Evolutionary conservation across 1,140 invertebrate genomes (phyloP).

Genomic region (Drosophila ercepeae): DNA sequence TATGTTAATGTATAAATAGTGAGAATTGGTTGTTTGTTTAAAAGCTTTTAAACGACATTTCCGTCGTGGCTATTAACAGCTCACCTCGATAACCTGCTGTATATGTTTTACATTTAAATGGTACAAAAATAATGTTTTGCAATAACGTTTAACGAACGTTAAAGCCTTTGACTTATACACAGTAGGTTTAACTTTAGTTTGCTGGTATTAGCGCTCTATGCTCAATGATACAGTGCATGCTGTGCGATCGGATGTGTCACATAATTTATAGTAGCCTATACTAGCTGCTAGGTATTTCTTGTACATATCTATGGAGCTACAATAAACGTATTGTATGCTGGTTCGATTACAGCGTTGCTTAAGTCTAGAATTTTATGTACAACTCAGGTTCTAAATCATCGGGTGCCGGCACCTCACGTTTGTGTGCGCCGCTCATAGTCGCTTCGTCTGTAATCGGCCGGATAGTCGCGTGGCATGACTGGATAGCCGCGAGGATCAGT

Average conservation of each 20-base stretch:
- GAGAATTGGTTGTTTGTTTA: conserved; percentile 69
- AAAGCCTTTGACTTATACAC: conserved; percentile 67
- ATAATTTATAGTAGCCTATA: conserved; percentile 59
- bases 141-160: conserved; percentile 37
- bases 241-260: conserved; percentile 43
- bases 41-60: conserved; percentile 69
- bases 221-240: conserved; percentile 23
- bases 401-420: conserved; percentile 45
- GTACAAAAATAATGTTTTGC: conserved; percentile 26
- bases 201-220: conserved; percentile 31
- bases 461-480: conserved; percentile 84
- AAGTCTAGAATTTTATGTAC: conserved; percentile 65
- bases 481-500: conserved; percentile 69
- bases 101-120: conserved; percentile 43
- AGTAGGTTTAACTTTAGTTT: conserved; percentile 48
- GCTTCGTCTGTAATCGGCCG: conserved; percentile 86
- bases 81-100: conserved; percentile 13
- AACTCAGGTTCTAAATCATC: conserved; percentile 11
- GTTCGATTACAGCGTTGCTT: conserved; percentile 48
- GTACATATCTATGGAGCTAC: conserved; percentile 54
- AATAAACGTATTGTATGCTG: conserved; percentile 42
- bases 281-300: conserved; percentile 66
- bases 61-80: conserved; percentile 12
- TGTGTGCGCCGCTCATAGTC: conserved; percentile 77
- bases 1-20: conserved; percentile 61